Evolutionary conservation across 2,797 vertebrate genomes (phyloP).

Genomic region (Sebastes diaconus): DNA sequence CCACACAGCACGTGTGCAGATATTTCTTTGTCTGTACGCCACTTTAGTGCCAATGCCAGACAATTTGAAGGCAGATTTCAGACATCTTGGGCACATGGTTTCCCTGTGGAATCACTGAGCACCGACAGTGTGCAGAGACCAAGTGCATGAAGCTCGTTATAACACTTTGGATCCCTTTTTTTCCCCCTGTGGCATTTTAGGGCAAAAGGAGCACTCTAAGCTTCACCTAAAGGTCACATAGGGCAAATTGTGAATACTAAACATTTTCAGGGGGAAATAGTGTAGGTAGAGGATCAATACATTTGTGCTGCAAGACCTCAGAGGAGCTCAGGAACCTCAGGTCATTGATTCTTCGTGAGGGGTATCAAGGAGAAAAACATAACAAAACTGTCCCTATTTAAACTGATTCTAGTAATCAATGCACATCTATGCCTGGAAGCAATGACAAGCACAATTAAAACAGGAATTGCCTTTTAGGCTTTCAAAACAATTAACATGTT

Average conservation of each 20-base stretch:
- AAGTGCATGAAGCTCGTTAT: neutral
- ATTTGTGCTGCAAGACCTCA: constrained; percentile 22
- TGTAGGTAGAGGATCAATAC: constrained; percentile 37
- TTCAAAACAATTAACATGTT: neutral
- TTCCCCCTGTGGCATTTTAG: neutral
- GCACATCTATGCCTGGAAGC: neutral
- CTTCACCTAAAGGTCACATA: constrained; percentile 6
- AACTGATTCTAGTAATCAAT: constrained; percentile 20
- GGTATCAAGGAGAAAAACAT: neutral
- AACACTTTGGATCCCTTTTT: neutral
- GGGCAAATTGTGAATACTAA: constrained; percentile 4
- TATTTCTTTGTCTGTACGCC: constrained; percentile 24
- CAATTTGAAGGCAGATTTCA: neutral
- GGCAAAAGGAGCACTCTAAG: constrained; percentile 2
- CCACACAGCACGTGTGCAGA: constrained; percentile 2
- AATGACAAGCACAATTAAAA: neutral
- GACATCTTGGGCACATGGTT: neutral
- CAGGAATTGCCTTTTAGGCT: neutral
- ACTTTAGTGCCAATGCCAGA: neutral
- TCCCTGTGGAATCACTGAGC: neutral
- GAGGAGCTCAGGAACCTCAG: constrained; percentile 14
- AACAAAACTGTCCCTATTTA: neutral
- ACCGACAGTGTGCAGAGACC: neutral
- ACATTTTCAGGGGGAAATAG: constrained; percentile 1
- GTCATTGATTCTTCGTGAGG: constrained; percentile 30